Percentiles rank a stretch among this genome's conserved stretches.
Evolutionary conservation across 2,797 vertebrate genomes (phyloP).

Genomic region (Sorex maritimensis): DNA sequence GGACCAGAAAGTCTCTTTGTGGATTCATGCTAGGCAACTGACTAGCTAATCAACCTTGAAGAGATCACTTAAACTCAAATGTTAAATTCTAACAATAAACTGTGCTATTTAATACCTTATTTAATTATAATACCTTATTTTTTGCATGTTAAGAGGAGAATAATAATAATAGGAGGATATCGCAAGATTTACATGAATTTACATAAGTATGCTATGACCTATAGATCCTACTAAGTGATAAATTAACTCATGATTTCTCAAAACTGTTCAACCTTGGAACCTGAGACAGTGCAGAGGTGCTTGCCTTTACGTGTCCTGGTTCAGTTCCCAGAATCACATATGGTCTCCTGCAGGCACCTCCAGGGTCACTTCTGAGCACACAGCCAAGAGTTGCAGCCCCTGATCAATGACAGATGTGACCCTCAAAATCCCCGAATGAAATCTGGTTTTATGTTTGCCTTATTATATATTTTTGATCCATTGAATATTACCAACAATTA

Average conservation of each 20-base stretch:
- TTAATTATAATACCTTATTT: no score
- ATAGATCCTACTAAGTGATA: not conserved
- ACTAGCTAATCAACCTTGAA: not conserved
- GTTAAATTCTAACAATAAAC: no score
- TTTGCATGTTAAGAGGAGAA: not conserved
- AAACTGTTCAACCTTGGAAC: not conserved
- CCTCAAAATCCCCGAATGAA: no score
- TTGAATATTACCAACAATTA: conserved; percentile 40
- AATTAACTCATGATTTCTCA: conserved; percentile 21
- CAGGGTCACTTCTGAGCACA: no score
- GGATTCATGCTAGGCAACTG: not conserved
- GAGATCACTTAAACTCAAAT: not conserved
- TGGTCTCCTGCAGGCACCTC: no score
- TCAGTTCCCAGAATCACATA: no score
- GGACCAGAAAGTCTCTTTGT: not conserved
- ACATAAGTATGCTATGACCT: not conserved
- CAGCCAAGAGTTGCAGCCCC: no score
- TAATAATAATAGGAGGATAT: not conserved
- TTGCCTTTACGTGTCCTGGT: no score
- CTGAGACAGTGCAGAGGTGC: no score
- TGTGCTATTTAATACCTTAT: no score
- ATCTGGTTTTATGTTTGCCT: not conserved
- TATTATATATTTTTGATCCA: conserved; percentile 49
- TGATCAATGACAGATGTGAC: no score
- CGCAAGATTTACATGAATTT: conserved; percentile 41